Percentiles rank a stretch among this genome's conserved stretches.
Conservation (phyloP, 2,888 invertebrate species). For the Agrotis clavis region DNA sequence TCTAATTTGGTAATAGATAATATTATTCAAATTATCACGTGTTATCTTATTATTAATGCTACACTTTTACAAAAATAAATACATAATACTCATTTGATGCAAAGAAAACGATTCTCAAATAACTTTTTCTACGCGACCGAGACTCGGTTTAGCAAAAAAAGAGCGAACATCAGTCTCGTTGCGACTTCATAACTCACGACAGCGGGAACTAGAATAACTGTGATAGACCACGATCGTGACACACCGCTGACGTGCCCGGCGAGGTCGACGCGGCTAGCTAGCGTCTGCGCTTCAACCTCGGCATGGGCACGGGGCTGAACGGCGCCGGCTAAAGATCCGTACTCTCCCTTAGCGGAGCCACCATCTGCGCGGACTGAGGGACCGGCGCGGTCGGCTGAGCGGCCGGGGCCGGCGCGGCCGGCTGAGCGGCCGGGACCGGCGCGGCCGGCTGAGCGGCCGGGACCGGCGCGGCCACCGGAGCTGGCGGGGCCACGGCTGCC, state of each 20-base stretch:
- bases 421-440: too few relatives aligned
- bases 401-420: conserved; percentile 50
- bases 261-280: conserved; percentile 20
- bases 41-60: conserved; percentile 69
- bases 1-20: conserved; percentile 66
- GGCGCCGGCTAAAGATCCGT: conserved; percentile 81
- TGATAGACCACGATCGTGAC: conserved; percentile 35
- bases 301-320: conserved; percentile 63
- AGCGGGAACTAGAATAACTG: conserved; percentile 44
- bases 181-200: conserved; percentile 62
- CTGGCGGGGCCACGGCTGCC: neutral
- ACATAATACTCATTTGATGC: conserved; percentile 79
- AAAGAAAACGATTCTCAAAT: conserved; percentile 72
- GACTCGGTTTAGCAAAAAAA: conserved; percentile 60
- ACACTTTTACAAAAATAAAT: conserved; percentile 84
- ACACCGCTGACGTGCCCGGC: neutral
- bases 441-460: conserved; percentile 63
- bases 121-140: conserved; percentile 57
- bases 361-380: conserved; percentile 23
- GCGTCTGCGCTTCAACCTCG: conserved; percentile 61
- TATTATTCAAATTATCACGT: conserved; percentile 72
- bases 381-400: conserved; percentile 67
- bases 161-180: conserved; percentile 76
- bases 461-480: neutral
- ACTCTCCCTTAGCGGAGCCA: conserved; percentile 71